Evolutionary conservation across 2,797 vertebrate species (phyloP), one percentile per base, ranked within the genome.

Genomic region (Pitangus sulphuratus): DNA sequence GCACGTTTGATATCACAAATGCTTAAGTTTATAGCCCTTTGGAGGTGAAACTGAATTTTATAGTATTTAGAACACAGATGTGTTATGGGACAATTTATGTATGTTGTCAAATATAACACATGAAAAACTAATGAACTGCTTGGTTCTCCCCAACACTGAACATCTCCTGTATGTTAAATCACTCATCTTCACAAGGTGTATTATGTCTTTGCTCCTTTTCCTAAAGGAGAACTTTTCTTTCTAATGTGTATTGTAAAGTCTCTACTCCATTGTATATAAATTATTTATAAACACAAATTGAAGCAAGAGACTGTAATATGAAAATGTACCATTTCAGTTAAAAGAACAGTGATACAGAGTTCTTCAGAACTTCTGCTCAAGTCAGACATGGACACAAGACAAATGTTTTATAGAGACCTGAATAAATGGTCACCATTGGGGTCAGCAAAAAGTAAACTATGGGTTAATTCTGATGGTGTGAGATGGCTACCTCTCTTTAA

Each of bases 201-300:
- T 88, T 94, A 68, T 44, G 1, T 15, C 60, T 87, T 77, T 39
- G 80, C 13, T 83, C 66, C 61, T 76, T 78, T 69, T 66, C 50
- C 62, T 40, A 50, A 88, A 78, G 58, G 74, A 95, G 35, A 80
- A 62, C 25, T 61, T 93, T 37, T 61, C 28, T 82, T 84, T 83
- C 40, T 44, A 30, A 14, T n/a, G 6, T 82, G 9, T 86, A 78
- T 65, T 90, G 66, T 88, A 74, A 62, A 86, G 42, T 47, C 6
- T 75, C 45, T 76, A 72, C 7, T 71, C 26, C n/a, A 54, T 62
- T 95, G 86, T 94, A 95, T 20, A 89, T 93, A 95, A 66, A 62
- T 94, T 96, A 96, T 97, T 97, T 97, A 97, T 96, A 89, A 95
- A 90, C 58, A 57, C 13, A 48, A 79, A 82, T 56, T 70, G 47